phyloP scores from a whole-genome alignment of 1,140 invertebrate genomes.

The Bombus confusus region DNA sequence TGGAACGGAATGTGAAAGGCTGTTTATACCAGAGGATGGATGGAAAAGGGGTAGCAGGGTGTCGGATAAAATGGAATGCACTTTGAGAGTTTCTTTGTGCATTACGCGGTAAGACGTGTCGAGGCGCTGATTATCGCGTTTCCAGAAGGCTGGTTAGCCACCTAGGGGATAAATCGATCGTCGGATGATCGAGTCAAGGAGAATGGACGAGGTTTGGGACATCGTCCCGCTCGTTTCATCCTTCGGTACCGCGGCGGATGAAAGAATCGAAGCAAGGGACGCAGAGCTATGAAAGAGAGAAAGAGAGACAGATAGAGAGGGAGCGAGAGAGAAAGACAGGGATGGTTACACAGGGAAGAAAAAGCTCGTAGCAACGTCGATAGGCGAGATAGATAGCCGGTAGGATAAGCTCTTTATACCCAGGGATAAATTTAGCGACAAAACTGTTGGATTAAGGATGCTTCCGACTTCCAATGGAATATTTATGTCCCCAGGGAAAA shows the following conservation, averaged over 20 bases:
- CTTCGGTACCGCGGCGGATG: conserved; percentile 4
- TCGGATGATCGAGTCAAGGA: neutral
- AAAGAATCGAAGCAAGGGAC: conserved; percentile 7
- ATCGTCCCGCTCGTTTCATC: conserved; percentile 1
- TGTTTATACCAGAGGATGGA: conserved; percentile 24
- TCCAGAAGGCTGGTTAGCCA: conserved; percentile 42
- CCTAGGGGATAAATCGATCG: conserved; percentile 31
- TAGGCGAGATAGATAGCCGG: conserved; percentile 43
- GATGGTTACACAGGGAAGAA: neutral
- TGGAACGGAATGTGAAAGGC: neutral
- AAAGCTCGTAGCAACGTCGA: conserved; percentile 20
- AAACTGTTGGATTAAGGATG: conserved; percentile 47
- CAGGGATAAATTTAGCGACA: conserved; percentile 40
- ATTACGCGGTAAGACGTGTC: conserved; percentile 36
- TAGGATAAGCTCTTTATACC: conserved; percentile 48
- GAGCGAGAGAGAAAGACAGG: neutral
- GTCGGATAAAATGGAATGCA: conserved; percentile 29
- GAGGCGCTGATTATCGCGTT: conserved; percentile 38
- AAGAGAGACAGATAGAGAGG: too few species aligned
- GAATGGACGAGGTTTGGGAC: conserved; percentile 26
- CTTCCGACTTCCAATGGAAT: conserved; percentile 35
- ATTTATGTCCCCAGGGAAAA: conserved; percentile 2
- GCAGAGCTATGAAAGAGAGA: too few species aligned
- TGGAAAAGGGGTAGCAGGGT: neutral
- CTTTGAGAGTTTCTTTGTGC: conserved; percentile 21